Base-by-base conservation (phyloP, 2,797 vertebrate genomes). In the Poecilia gillii region DNA sequence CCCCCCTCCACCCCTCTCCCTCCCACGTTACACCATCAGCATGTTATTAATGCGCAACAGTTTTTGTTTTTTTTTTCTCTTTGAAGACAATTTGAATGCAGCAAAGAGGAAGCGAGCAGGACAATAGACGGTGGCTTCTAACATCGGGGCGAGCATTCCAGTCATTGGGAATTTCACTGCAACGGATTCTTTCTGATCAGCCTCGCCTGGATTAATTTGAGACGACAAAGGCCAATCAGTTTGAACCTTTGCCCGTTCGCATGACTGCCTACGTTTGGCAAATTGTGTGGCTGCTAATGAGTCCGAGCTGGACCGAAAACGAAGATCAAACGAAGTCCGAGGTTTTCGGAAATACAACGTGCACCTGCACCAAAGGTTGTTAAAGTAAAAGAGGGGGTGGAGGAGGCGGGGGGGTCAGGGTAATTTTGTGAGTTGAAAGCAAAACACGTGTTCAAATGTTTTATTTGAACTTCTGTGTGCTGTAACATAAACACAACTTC, bases 281-380 rank as follows among this genome's bases (percentile, higher is more conserved):
- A 92, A 95, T 90, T 92, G 95, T 86, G 91, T 89, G 88, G 94
- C 95, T 92, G 92, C 93, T 97, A 97, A 97, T 96, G 95, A 97
- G 96, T 83, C 78, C 45, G 87, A 85, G 84, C 80, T 77, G 81
- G 71, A 47, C 73, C 79, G 81, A 72, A 79, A 89, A 87, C 84
- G 79, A 80, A 91, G 83, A 93, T 79, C 66, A 87, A 88, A 79
- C 13, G 33, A 51, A 18, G 64, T 51, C 41, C 13, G 6, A 47
- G 53, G 66, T 82, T 43, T 81, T 57, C 31, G 43, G 43, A 31
- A 64, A 47, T 73, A 78, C 9, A 53, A 53, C 66, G 5, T 28
- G 57, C 33, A 75, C 31, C 33, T 43, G 59, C 68, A 79, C 16
- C 16, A 47, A 18, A n/a, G 2, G 46, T 41, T 45, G 78, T 71